These are phyloP conservation scores for Agelastica alni DNA, from an alignment of 2,888 invertebrate species.

Conservation along the genomic window DNA sequence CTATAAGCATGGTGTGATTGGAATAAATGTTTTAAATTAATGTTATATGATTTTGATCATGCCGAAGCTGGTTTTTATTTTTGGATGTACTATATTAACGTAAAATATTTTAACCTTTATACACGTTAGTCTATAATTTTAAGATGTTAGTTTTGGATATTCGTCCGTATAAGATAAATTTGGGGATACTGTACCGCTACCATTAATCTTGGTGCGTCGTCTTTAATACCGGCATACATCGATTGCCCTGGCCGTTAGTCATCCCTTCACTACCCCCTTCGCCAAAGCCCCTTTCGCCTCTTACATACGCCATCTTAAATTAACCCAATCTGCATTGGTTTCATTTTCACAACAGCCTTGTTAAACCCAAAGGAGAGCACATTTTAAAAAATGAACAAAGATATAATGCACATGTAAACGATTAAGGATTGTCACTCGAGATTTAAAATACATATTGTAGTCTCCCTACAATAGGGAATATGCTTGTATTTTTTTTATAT, in stretches of 20 bases:
- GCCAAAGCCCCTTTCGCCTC: background rate
- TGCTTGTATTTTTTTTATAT: too few relatives aligned
- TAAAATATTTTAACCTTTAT: too few relatives aligned
- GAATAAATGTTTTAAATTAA: too few relatives aligned
- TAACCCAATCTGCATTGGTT: slow-evolving; percentile 35
- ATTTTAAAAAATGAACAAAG: too few relatives aligned
- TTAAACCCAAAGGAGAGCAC: background rate
- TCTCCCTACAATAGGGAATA: too few relatives aligned
- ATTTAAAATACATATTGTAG: too few relatives aligned
- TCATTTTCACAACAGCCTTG: slow-evolving; percentile 11
- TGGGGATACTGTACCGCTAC: slow-evolving; percentile 33
- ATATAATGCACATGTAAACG: too few relatives aligned
- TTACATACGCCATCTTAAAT: slow-evolving; percentile 29
- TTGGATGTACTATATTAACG: too few relatives aligned
- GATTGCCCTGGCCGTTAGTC: slow-evolving; percentile 35
- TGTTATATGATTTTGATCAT: too few relatives aligned
- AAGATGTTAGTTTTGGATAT: slow-evolving; percentile 40
- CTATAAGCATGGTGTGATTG: too few relatives aligned
- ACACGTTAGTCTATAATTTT: slow-evolving; percentile 11
- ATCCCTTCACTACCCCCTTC: slow-evolving; percentile 8
- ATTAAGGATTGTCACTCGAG: too few relatives aligned
- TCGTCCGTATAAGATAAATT: slow-evolving; percentile 43
- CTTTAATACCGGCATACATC: slow-evolving; percentile 43
- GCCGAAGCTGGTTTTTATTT: too few relatives aligned
- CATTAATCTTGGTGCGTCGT: slow-evolving; percentile 44